A percentile compares a stretch with the other conserved stretches of the same genome.
phyloP scores from a whole-genome alignment of 2,113 vertebrate genomes.

The Pomatostomus ruficeps region DNA sequence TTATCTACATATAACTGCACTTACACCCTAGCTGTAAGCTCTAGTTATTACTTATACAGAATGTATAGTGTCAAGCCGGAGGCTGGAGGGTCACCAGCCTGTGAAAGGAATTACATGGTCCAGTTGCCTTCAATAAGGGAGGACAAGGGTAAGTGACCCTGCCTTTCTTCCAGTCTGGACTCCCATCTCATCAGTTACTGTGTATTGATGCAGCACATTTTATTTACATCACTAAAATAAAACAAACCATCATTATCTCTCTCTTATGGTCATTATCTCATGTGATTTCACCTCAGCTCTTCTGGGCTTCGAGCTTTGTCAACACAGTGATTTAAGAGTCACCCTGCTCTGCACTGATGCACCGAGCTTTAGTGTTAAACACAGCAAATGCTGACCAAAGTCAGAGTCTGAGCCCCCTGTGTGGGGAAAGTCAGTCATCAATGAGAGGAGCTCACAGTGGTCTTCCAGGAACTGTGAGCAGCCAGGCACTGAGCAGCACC shows the following conservation, averaged over 20 bases:
- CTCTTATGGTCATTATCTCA: background rate
- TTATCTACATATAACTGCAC: background rate
- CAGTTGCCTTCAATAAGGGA: background rate
- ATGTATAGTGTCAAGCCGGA: background rate
- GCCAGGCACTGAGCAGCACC: background rate
- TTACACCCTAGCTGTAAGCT: background rate
- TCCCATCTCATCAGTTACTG: background rate
- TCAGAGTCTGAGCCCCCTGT: background rate
- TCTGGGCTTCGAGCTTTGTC: background rate
- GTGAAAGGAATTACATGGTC: background rate
- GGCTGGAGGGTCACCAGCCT: background rate
- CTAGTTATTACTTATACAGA: background rate
- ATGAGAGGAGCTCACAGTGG: rapidly evolving
- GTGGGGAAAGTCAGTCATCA: background rate
- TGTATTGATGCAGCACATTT: background rate
- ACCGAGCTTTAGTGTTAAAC: background rate
- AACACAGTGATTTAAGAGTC: background rate
- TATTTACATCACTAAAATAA: background rate
- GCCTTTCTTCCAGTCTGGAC: background rate
- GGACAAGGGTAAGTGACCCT: background rate
- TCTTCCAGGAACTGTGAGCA: background rate
- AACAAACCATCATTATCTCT: background rate
- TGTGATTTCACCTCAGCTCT: background rate
- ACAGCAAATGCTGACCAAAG: background rate
- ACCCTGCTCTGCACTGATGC: background rate